These are phyloP conservation scores for Musca domestica DNA, from an alignment of 1,140 invertebrate species.

Conservation along the genomic window DNA sequence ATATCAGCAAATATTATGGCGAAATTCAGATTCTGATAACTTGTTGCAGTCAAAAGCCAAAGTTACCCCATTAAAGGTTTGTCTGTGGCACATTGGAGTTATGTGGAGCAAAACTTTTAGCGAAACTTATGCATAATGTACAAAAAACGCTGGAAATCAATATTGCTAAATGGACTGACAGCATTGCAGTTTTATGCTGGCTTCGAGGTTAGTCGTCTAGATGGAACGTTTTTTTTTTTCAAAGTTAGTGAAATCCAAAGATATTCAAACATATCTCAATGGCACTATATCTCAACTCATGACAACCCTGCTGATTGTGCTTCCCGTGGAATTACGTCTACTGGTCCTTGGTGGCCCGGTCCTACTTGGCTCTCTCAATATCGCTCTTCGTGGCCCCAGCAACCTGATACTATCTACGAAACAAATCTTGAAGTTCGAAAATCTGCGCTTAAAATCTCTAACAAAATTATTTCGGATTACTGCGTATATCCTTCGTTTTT, in stretches of 20 bases:
- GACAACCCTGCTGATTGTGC: too few species aligned
- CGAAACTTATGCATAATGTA: not conserved
- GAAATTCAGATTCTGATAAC: not conserved
- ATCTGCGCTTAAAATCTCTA: too few species aligned
- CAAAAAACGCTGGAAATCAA: not conserved
- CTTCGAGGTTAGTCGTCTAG: not conserved
- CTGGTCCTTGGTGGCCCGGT: not conserved
- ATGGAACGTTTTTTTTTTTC: too few species aligned
- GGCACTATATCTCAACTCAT: not conserved
- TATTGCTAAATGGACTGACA: not conserved
- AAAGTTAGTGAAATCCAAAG: not conserved
- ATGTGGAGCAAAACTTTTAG: not conserved
- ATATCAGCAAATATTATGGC: not conserved
- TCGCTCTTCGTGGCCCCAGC: not conserved
- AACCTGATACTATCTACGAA: not conserved
- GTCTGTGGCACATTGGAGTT: not conserved
- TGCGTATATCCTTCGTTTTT: too few species aligned
- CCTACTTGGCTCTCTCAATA: not conserved
- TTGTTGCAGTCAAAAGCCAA: too few species aligned
- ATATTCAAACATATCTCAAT: not conserved
- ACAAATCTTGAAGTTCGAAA: too few species aligned
- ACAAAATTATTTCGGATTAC: too few species aligned
- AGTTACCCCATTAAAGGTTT: not conserved
- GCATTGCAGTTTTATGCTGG: not conserved
- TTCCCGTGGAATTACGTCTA: too few species aligned